Evolutionary conservation across 2,888 invertebrate genomes (phyloP), one percentile per base, ranked within the genome.

Genomic region (Oxytorus armatus): DNA sequence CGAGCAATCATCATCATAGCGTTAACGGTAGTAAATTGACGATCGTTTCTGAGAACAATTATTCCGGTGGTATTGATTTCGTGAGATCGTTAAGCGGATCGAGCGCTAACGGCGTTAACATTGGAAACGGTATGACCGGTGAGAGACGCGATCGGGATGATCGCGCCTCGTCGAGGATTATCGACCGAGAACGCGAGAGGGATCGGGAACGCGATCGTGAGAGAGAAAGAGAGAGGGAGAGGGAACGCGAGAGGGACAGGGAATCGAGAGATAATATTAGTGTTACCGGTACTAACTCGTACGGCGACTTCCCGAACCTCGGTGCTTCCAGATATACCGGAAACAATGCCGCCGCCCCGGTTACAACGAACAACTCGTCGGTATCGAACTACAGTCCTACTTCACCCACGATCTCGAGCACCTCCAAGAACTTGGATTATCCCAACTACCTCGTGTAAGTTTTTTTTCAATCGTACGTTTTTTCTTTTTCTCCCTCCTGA

Each of bases 401-500:
- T 16, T 82, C 84, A 69, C 78, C 85, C 77, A 66, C 77, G 79
- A 85, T 82, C 63, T 42, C 72, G 4, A 81, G 84, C 47, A 84
- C 84, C 7, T 72, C 86, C 75, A 84, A 88, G 78, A 80, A 84
- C 51, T 77, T 87, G 11, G 92, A 92, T 61, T 91, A 90, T 83
- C 92, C 93, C 47, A 94, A 94, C 86, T 95, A 94, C 91, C 92
- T 94, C 89, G 93, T 92, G 95, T 95, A 90, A 93, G 93, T 92
- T 42, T 57, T 21, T 25, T 44, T n/a, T 42, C 29, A 14, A 3
- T 42, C 29, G 14, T 55, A 51, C 0, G n/a, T 21, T 18, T 16
- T 23, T 4, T 51, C 11, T 51, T 51, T 18, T 21, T 11, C 10
- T 10, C n/a, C n/a, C n/a, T n/a, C n/a, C n/a, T n/a, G n/a, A n/a